Base-by-base conservation (phyloP, 2,888 invertebrate genomes). In the Alloplasta piceator region DNA sequence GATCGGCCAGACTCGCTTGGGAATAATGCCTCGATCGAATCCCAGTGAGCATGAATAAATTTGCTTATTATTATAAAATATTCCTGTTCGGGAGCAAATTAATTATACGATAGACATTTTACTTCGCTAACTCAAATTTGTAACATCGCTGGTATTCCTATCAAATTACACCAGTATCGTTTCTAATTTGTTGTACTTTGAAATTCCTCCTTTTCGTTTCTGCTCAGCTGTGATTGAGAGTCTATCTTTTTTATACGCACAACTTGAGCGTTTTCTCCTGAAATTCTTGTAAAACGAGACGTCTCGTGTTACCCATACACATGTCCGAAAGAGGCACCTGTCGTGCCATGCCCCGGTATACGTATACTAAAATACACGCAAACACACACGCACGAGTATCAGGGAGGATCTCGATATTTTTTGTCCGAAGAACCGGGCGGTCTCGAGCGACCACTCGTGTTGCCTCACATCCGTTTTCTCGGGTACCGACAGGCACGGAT, bases 401-500 rank as follows among this genome's bases (percentile, higher is more conserved):
- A 2, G 26, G 3, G 26, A 26, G 26, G 3, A 26, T 26, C 26
- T 26, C 26, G 26, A 26, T 26, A 26, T 26, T 67, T 52, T 52
- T 26, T 39, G 50, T 61, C 41, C 12, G 46, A 36, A 10, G 39
- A 55, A 61, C 67, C 78, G 73, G 67, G 73, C 78, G 63, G 73
- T 67, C 63, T 48, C 60, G 60, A 26, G 26, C 71, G 79, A 72
- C 83, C 83, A 83, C 86, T 89, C 86, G 84, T 82, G 83, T 88
- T 89, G 88, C 87, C 82, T 86, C 87, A 90, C 90, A 90, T 90
- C 88, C 90, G 90, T 83, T 48, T 48, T 86, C 87, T 79, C 80
- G 41, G 41, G 52, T 43, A 26, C 43, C 43, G 46, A 58, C 74
- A 74, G 55, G 67, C 81, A 80, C 39, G 82, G 85, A 86, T 86